Conservation (phyloP, 2,113 vertebrate genomes). For the Oryctolagus cuniculus region mOryCun1.1 NC_091445.1:72644001-72644500, state of each 20-base stretch:
- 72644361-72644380: background rate
- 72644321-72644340: background rate
- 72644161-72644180: background rate
- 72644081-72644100: background rate
- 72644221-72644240: conserved; percentile 12
- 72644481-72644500: background rate
- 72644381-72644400: background rate
- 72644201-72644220: background rate
- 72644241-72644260: conserved; percentile 50
- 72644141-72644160: background rate
- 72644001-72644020: background rate
- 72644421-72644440: conserved; percentile 20
- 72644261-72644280: conserved; percentile 9
- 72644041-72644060: background rate
- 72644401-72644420: background rate
- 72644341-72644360: background rate
- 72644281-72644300: background rate
- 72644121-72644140: background rate
- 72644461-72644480: conserved; percentile 4
- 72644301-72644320: conserved; percentile 6
- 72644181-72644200: background rate
- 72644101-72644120: background rate
- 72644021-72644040: background rate
- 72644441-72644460: background rate
- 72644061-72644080: background rate